phyloP scores from a whole-genome alignment of 2,888 invertebrate genomes.

The Epsilonema sp. region DNA sequence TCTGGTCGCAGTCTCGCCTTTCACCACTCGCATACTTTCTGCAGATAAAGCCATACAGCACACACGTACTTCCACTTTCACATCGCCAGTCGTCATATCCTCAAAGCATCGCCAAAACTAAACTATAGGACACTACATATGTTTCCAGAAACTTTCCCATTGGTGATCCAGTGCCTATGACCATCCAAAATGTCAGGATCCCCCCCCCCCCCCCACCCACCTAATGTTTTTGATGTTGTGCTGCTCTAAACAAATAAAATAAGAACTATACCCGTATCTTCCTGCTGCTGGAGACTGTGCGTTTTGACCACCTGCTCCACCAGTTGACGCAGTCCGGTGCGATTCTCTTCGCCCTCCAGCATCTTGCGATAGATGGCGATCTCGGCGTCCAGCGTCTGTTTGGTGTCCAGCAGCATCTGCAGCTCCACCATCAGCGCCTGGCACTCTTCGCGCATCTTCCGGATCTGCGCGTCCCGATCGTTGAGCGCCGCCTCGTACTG shows the following conservation, averaged over 20 bases:
- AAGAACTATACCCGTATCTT: constrained; percentile 18
- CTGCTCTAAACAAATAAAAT: no score
- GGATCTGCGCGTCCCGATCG: constrained; percentile 28
- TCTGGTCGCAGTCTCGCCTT: constrained; percentile 36
- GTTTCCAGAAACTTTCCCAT: no score
- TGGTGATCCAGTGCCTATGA: no score
- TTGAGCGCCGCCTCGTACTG: constrained; percentile 33
- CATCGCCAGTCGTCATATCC: no score
- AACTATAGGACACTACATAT: no score
- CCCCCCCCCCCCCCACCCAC: no score
- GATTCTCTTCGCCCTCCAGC: constrained; percentile 38
- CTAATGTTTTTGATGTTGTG: no score
- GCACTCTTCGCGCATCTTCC: constrained; percentile 29
- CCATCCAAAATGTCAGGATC: no score
- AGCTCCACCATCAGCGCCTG: constrained; percentile 14
- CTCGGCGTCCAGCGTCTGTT: constrained; percentile 38
- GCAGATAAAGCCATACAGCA: no score
- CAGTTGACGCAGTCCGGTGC: constrained; percentile 27
- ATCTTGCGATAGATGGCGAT: constrained; percentile 40
- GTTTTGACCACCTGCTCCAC: constrained; percentile 29
- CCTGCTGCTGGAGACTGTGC: constrained; percentile 21
- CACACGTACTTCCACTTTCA: no score
- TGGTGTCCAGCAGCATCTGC: constrained; percentile 35
- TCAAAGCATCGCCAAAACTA: no score
- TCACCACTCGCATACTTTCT: constrained; percentile 23